Evolutionary conservation across 2,888 invertebrate genomes (phyloP).

Genomic region (Drosophila borealis): DNA sequence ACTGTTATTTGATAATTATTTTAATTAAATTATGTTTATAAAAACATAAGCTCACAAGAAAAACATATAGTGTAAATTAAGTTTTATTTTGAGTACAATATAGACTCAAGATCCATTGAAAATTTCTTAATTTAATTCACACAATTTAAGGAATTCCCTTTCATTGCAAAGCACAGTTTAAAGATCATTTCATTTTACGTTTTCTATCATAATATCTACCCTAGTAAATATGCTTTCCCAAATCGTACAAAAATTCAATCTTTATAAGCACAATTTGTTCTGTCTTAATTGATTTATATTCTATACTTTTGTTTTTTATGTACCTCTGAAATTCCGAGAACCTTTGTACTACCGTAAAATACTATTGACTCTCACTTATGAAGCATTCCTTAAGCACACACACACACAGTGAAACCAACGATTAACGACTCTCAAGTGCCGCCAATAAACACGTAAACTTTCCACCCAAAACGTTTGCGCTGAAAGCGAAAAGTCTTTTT

Average conservation of each 20-base stretch:
- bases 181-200: background rate
- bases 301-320: background rate
- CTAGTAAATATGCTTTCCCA: background rate
- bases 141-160: background rate
- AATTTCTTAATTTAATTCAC: background rate
- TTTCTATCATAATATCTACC: background rate
- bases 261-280: background rate
- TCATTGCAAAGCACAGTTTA: background rate
- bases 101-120: too few relatives aligned
- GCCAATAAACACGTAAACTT: conserved; percentile 14
- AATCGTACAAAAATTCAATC: background rate
- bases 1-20: too few relatives aligned
- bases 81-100: too few relatives aligned
- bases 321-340: background rate
- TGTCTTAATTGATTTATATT: background rate
- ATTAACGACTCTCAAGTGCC: conserved; percentile 13
- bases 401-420: background rate
- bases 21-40: too few relatives aligned
- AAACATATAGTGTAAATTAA: too few relatives aligned
- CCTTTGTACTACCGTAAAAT: conserved; percentile 9
- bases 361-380: conserved; percentile 10
- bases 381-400: background rate
- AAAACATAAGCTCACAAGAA: too few relatives aligned
- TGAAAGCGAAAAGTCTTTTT: conserved; percentile 22
- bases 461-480: conserved; percentile 10